Evolutionary conservation across 2,888 invertebrate species (phyloP).

Genomic region (Heteropelma amictum): DNA sequence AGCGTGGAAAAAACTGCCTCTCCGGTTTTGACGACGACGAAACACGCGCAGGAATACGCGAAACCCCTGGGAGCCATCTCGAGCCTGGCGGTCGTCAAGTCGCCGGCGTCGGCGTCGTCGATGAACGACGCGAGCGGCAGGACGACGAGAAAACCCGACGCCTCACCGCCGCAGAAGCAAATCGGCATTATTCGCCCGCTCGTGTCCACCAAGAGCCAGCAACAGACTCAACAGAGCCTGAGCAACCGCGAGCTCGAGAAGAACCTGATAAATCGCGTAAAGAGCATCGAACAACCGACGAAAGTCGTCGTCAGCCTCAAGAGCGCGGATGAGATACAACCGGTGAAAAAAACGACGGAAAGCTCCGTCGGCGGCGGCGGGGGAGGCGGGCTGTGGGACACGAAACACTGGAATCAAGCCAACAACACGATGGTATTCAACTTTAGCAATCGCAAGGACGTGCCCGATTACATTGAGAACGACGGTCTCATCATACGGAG

Average conservation of each 20-base stretch:
- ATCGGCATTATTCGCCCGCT: slow-evolving; percentile 80
- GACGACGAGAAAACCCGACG: slow-evolving; percentile 68
- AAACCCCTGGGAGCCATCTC: slow-evolving; percentile 72
- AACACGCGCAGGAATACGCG: slow-evolving; percentile 50
- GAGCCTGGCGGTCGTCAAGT: slow-evolving; percentile 69
- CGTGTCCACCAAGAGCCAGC: slow-evolving; percentile 76
- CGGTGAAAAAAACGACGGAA: slow-evolving; percentile 69
- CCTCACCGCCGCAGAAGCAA: slow-evolving; percentile 77
- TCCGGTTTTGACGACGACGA: too few relatives aligned
- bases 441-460: slow-evolving; percentile 90
- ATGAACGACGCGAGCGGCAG: slow-evolving; percentile 65
- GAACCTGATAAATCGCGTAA: slow-evolving; percentile 84
- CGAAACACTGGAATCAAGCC: slow-evolving; percentile 79
- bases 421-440: slow-evolving; percentile 91
- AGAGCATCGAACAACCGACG: slow-evolving; percentile 80
- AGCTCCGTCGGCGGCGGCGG: slow-evolving; percentile 55
- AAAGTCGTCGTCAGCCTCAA: slow-evolving; percentile 78
- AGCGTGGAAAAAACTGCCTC: too few relatives aligned
- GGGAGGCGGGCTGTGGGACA: slow-evolving; percentile 76
- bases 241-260: slow-evolving; percentile 84
- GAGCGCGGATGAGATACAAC: slow-evolving; percentile 75
- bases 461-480: slow-evolving; percentile 95
- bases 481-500: slow-evolving; percentile 87
- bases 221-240: slow-evolving; percentile 76
- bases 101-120: slow-evolving; percentile 61